Percentiles rank a stretch among this genome's conserved stretches.
phyloP scores from a whole-genome alignment of 2,797 vertebrate genomes.

The Danionella dracula region DNA sequence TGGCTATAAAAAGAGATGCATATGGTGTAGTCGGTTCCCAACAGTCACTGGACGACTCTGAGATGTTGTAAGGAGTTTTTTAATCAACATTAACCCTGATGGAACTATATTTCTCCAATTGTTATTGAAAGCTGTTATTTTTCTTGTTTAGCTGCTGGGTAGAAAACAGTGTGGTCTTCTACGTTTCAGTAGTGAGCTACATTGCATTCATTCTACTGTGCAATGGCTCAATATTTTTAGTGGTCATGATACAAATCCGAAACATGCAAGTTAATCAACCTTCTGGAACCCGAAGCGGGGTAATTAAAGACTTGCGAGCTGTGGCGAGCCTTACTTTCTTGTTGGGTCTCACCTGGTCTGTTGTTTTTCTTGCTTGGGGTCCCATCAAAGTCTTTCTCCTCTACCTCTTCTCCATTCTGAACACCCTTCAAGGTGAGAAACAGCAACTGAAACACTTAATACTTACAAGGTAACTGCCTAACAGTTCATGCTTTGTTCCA shows the following conservation, averaged over 20 bases:
- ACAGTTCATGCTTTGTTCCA: slow-evolving; percentile 38
- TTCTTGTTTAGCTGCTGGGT: slow-evolving; percentile 80
- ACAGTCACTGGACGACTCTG: slow-evolving; percentile 45
- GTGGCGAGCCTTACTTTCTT: slow-evolving; percentile 78
- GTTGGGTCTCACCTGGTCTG: slow-evolving; percentile 82
- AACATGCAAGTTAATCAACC: slow-evolving; percentile 69
- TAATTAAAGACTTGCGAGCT: slow-evolving; percentile 77
- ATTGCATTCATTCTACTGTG: slow-evolving; percentile 74
- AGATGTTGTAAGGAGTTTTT: slow-evolving; percentile 71
- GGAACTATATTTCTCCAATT: background rate
- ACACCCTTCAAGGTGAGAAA: slow-evolving; percentile 81
- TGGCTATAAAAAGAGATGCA: slow-evolving; percentile 69
- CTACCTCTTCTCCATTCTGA: slow-evolving; percentile 83
- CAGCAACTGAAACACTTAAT: background rate
- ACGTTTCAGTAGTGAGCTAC: slow-evolving; percentile 77
- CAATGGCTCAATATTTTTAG: slow-evolving; percentile 78
- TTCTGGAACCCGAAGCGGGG: slow-evolving; percentile 53
- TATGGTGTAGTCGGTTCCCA: slow-evolving; percentile 60
- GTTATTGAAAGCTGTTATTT: background rate
- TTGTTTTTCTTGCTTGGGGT: slow-evolving; percentile 80
- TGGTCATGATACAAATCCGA: slow-evolving; percentile 80
- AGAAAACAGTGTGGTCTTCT: slow-evolving; percentile 72
- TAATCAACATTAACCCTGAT: background rate
- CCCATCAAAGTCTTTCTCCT: slow-evolving; percentile 69
- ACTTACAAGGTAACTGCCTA: background rate